phyloP scores from a whole-genome alignment of 2,797 vertebrate genomes.

The Chrosomus eos region DNA sequence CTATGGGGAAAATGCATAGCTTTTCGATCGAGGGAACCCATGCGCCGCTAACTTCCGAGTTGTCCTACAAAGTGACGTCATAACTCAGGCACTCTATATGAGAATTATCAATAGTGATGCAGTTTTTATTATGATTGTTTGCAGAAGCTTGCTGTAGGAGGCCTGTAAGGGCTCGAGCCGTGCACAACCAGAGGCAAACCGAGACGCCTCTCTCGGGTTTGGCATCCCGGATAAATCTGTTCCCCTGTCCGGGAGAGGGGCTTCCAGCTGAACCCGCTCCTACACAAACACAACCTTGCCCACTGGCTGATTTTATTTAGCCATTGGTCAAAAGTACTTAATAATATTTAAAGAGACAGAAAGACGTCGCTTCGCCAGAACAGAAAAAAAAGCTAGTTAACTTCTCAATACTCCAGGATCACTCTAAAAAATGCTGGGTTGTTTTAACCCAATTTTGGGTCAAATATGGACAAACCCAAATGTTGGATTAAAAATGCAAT shows the following conservation, averaged over 20 bases:
- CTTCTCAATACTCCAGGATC: constrained; percentile 39
- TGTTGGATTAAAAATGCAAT: too few species aligned
- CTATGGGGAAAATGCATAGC: too few species aligned
- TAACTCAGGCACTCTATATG: too few species aligned
- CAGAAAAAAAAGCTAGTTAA: constrained; percentile 40
- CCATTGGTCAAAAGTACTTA: constrained; percentile 78
- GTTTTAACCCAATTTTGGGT: too few species aligned
- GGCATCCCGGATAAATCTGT: constrained; percentile 65
- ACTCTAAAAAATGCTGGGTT: too few species aligned
- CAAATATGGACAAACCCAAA: too few species aligned
- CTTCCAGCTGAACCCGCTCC: constrained; percentile 80
- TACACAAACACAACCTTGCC: constrained; percentile 78
- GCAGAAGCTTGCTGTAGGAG: constrained; percentile 3
- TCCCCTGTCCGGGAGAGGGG: constrained; percentile 62
- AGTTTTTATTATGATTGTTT: neutral
- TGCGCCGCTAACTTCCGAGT: too few species aligned
- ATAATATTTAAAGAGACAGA: constrained; percentile 80
- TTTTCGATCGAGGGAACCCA: too few species aligned
- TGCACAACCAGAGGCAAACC: constrained; percentile 73
- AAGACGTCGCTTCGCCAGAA: constrained; percentile 71
- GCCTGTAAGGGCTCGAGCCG: constrained; percentile 21
- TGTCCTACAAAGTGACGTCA: too few species aligned
- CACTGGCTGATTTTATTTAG: constrained; percentile 78
- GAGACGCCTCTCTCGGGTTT: constrained; percentile 80
- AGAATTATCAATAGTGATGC: neutral